Base-by-base conservation (phyloP, 2,888 invertebrate genomes). In the Luffia ferchaultella region DNA sequence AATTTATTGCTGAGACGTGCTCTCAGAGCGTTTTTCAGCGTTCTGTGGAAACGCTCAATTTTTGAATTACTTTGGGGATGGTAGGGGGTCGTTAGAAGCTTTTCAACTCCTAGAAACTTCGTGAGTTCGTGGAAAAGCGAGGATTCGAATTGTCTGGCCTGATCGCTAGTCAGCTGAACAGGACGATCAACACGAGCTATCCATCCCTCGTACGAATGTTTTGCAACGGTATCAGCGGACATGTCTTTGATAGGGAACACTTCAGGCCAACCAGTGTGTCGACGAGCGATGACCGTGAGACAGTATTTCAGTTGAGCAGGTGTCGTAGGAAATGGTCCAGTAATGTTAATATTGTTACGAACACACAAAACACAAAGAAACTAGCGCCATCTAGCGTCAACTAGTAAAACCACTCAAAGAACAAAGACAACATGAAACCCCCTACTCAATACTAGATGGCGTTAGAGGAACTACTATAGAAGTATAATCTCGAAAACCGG, bases 161-260 rank as follows among this genome's bases (percentile, higher is more conserved):
- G n/a, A n/a, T n/a, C n/a, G n/a, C n/a, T n/a, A 68, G 63, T 71
- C 9, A 61, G 62, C n/a, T 19, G 45, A 51, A 16, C 15, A 2
- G 46, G 46, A 19, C 46, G 16, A 7, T 47, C 49, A 18, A 50
- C 49, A 16, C 52, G 16, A 16, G 16, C n/a, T 17, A 52, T 50
- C 52, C 52, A 52, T 12, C 43, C 43, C 2, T 52, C 47, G 20
- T 45, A 46, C 1, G 50, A 16, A 7, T 12, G n/a, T n/a, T n/a
- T n/a, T n/a, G n/a, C n/a, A n/a, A n/a, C n/a, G n/a, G n/a, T n/a
- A n/a, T n/a, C n/a, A n/a, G n/a, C n/a, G n/a, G n/a, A n/a, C n/a
- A n/a, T n/a, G n/a, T n/a, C n/a, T n/a, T n/a, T n/a, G n/a, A n/a
- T n/a, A n/a, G n/a, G n/a, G n/a, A n/a, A n/a, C n/a, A n/a, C n/a